Base-by-base conservation (phyloP, 2,797 vertebrate genomes). In the Margarornis squamiger region DNA sequence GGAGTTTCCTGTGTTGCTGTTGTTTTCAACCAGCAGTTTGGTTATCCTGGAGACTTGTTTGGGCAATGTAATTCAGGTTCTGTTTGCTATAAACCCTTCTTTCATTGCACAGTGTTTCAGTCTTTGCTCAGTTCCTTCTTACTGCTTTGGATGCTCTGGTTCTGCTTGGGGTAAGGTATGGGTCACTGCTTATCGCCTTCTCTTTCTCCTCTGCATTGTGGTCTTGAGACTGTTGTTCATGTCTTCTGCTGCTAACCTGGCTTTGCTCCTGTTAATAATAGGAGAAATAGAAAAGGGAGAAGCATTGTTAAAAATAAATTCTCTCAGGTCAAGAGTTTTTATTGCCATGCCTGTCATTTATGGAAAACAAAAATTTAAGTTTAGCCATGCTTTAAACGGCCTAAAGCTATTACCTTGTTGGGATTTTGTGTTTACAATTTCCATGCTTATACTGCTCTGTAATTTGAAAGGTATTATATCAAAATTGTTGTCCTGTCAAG, bases 401-500 rank as follows among this genome's bases (percentile, higher is more conserved):
- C 36, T 75, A 59, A 54, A 36, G 34, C 45, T 75, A 61, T 93
- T 66, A 75, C 5, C 1, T 3, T 73, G n/a, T 63, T 90, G 80
- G 23, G 81, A 54, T 77, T 93, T 72, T 85, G 55, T 84, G 27
- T 71, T 71, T 87, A 32, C 23, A 54, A 13, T 94, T 92, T 89
- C 58, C 27, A 7, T 85, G 57, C 49, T 82, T 83, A 57, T 38
- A 24, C 7, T 39, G 26, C 49, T 84, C 38, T 71, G 17, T 88
- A 79, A 80, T 77, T 84, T 86, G 73, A 74, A 86, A 92, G 22
- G 21, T 45, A 74, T 62, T 73, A 17, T 59, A 59, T 83, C 4
- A 92, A 36, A 88, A 68, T 52, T 93, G 46, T 76, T 92, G 48
- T 86, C n/a, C 66, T 86, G 46, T 84, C 55, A 77, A 63, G 57